Conservation (phyloP, 2,113 vertebrate genomes). For the Abramis brama region DNA sequence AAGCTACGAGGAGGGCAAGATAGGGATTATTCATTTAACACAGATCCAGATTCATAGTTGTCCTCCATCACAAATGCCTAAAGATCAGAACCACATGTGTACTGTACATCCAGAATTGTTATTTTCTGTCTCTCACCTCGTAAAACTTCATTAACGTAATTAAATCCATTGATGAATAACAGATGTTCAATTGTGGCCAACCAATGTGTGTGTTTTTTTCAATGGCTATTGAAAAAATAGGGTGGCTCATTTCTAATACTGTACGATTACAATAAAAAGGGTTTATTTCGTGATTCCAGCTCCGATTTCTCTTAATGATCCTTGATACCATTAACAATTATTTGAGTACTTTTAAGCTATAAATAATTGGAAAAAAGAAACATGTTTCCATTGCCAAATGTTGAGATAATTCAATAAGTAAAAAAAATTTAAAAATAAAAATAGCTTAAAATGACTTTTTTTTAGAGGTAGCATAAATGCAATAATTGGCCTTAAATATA, state of each 20-base stretch:
- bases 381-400: background rate
- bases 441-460: background rate
- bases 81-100: slow-evolving; percentile 21
- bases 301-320: background rate
- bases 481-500: background rate
- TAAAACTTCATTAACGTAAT: background rate
- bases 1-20: background rate
- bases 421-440: background rate
- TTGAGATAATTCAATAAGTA: background rate
- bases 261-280: background rate
- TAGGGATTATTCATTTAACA: background rate
- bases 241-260: background rate
- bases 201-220: background rate
- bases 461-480: background rate
- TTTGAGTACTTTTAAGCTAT: background rate
- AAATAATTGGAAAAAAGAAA: background rate
- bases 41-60: background rate
- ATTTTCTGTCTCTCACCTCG: background rate
- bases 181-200: background rate
- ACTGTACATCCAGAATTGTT: background rate
- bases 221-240: background rate
- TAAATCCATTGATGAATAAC: background rate
- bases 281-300: background rate
- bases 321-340: background rate
- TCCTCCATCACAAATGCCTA: background rate